These are phyloP conservation scores for Heterohyrax brucei DNA, from an alignment of 2,797 vertebrate species.

Conservation along the genomic window DNA sequence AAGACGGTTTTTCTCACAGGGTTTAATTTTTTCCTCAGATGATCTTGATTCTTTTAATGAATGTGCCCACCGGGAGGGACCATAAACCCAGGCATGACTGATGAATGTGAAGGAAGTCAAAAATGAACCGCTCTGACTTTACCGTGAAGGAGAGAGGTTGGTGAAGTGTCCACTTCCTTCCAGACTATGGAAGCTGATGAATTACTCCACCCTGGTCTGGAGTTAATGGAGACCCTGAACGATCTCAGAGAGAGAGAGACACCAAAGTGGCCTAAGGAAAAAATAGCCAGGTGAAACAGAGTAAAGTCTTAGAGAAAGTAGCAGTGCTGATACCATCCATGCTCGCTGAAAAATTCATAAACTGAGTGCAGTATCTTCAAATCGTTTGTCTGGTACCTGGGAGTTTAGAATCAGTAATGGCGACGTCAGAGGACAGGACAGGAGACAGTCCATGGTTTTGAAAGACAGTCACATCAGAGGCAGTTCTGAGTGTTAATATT, in stretches of 20 bases:
- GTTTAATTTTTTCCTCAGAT: background rate
- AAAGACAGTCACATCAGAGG: background rate
- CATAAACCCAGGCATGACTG: background rate
- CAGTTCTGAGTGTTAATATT: fast-evolving
- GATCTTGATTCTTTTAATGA: background rate
- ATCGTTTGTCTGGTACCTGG: fast-evolving
- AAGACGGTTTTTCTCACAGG: background rate
- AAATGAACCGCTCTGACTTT: background rate
- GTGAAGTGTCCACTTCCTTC: fast-evolving
- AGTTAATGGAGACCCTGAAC: background rate
- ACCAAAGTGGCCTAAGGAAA: background rate
- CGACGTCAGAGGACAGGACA: fast-evolving
- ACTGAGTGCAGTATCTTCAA: fast-evolving
- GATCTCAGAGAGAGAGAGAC: background rate
- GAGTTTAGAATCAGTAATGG: too few species aligned
- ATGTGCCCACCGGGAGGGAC: background rate
- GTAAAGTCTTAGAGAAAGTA: background rate
- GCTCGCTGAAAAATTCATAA: fast-evolving
- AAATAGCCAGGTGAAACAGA: fast-evolving
- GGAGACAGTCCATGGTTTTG: background rate
- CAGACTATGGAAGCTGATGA: background rate
- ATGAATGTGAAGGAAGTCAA: background rate
- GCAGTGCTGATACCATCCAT: background rate
- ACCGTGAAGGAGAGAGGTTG: background rate
- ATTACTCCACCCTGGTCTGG: background rate